Conservation (phyloP, 2,888 invertebrate species). For the Macrosoma leucophasiata region DNA sequence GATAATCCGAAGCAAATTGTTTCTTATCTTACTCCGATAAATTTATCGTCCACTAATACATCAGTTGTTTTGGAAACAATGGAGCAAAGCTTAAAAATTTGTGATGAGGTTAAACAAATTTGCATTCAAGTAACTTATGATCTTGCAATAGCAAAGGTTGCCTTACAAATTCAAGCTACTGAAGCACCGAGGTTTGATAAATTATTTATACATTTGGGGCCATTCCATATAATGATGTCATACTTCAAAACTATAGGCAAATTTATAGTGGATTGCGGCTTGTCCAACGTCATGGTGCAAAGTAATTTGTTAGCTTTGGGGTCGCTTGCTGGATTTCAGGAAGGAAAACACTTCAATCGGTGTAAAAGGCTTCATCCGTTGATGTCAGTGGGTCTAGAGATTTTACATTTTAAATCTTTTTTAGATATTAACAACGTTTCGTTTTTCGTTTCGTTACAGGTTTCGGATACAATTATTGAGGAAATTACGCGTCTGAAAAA, state of each 20-base stretch:
- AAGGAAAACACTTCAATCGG: slow-evolving; percentile 33
- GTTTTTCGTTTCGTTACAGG: too few species aligned
- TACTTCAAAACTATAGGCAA: slow-evolving; percentile 34
- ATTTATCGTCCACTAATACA: slow-evolving; percentile 19
- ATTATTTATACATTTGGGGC: slow-evolving; percentile 30
- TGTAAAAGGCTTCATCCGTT: slow-evolving; percentile 28
- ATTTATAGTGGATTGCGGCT: slow-evolving; percentile 28
- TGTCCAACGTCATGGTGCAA: slow-evolving; percentile 28
- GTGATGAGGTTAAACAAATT: slow-evolving; percentile 23
- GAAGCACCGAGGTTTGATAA: slow-evolving; percentile 24
- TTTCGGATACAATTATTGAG: slow-evolving; percentile 15
- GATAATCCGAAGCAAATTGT: slow-evolving; percentile 5
- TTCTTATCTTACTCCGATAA: slow-evolving; percentile 20
- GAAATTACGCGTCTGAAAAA: slow-evolving; percentile 11
- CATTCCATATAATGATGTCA: slow-evolving; percentile 30
- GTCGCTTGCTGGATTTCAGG: slow-evolving; percentile 33
- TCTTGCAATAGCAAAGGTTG: slow-evolving; percentile 24
- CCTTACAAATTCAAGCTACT: slow-evolving; percentile 23
- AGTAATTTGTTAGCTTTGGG: slow-evolving; percentile 29
- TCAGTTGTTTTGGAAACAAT: slow-evolving; percentile 26
- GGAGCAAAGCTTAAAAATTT: slow-evolving; percentile 25
- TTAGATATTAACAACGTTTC: slow-evolving; percentile 9
- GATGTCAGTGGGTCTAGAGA: slow-evolving; percentile 17
- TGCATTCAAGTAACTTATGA: slow-evolving; percentile 20
- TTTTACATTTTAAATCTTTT: slow-evolving; percentile 19